These are phyloP conservation scores for Venustoraphidia nigricollis DNA, from an alignment of 2,888 invertebrate species.

Conservation along the genomic window DNA sequence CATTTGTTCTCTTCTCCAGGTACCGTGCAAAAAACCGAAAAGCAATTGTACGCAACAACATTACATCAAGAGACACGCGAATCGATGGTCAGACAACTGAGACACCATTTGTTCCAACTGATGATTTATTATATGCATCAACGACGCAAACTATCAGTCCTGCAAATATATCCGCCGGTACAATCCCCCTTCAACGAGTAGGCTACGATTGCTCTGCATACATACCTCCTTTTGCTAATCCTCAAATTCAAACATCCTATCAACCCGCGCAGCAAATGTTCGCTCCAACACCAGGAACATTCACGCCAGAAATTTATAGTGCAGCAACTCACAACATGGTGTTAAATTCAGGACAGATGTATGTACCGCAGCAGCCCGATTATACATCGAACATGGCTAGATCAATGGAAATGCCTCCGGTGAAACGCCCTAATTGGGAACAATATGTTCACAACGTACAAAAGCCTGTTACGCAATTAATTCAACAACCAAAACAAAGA, in stretches of 20 bases:
- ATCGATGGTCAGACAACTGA: conserved; percentile 19
- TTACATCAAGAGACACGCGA: conserved; percentile 15
- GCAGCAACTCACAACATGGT: conserved; percentile 19
- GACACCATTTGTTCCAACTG: conserved; percentile 19
- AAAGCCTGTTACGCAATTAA: conserved; percentile 17
- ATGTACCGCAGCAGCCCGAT: conserved; percentile 11
- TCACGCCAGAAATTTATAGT: conserved; percentile 22
- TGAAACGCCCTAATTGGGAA: conserved; percentile 9
- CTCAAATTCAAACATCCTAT: conserved; percentile 15
- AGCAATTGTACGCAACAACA: conserved; percentile 24
- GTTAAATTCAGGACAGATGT: conserved; percentile 11
- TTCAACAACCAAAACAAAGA: conserved; percentile 18
- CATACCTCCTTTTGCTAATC: conserved; percentile 10
- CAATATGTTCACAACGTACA: conserved; percentile 10
- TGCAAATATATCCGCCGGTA: conserved; percentile 18
- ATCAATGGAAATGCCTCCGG: conserved; percentile 19
- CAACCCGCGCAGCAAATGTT: conserved; percentile 22
- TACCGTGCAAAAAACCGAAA: conserved; percentile 52
- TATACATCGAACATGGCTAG: conserved; percentile 23
- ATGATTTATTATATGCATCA: conserved; percentile 22
- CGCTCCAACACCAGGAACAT: conserved; percentile 18
- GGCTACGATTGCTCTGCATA: conserved; percentile 17
- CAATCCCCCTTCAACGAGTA: conserved; percentile 23
- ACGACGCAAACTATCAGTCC: conserved; percentile 20
- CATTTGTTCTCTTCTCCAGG: conserved; percentile 18